Evolutionary conservation across 2,113 vertebrate species (phyloP).

Genomic region (Melanostigma gelatinosum): DNA sequence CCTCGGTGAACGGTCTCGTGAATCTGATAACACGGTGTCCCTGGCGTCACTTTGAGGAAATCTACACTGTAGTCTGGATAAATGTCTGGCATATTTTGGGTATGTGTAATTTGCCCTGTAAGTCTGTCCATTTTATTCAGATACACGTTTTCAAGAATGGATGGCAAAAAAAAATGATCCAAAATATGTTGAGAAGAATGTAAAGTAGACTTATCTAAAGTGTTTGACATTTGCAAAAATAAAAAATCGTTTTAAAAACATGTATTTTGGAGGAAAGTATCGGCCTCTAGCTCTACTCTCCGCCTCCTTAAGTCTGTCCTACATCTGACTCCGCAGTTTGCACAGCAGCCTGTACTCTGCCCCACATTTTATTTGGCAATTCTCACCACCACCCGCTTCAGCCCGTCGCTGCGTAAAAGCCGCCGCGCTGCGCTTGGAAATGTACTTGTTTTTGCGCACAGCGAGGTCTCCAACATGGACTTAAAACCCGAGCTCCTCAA

Average conservation of each 20-base stretch:
- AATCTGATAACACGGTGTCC: constrained; percentile 21
- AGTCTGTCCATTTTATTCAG: neutral
- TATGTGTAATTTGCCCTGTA: neutral
- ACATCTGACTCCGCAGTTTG: constrained; percentile 49
- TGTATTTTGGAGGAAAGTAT: neutral
- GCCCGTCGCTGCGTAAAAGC: constrained; percentile 56
- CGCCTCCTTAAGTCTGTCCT: constrained; percentile 60
- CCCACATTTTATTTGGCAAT: constrained; percentile 57
- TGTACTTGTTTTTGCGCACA: constrained; percentile 53
- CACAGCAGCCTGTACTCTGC: constrained; percentile 51
- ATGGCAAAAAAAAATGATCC: too few relatives aligned
- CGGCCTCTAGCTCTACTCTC: constrained; percentile 46
- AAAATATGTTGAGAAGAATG: neutral
- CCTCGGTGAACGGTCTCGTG: neutral
- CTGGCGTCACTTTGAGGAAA: constrained; percentile 4
- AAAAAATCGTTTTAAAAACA: neutral
- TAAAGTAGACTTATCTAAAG: neutral
- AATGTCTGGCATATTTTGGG: neutral
- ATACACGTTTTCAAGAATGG: neutral
- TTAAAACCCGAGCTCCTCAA: constrained; percentile 82
- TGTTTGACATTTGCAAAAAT: neutral
- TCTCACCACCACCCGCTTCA: constrained; percentile 12
- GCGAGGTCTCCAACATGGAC: constrained; percentile 71
- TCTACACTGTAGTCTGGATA: neutral
- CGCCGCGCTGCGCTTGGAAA: constrained; percentile 49